Evolutionary conservation across 2,797 vertebrate species (phyloP).

Genomic region (Anas capensis): DNA sequence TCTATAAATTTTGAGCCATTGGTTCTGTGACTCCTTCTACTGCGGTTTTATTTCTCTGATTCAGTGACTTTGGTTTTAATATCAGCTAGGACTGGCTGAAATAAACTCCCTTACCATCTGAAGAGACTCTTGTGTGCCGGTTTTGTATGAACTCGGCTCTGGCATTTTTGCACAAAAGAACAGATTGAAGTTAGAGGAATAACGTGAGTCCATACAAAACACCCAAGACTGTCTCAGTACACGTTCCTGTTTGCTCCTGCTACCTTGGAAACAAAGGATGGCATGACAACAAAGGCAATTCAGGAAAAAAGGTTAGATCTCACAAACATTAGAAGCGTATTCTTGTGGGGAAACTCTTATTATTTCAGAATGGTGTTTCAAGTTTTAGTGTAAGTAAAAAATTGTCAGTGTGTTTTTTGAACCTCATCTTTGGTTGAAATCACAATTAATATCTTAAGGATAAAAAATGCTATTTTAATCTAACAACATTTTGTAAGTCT

Average conservation of each 20-base stretch:
- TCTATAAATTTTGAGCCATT: not conserved
- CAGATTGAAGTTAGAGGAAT: conserved; percentile 41
- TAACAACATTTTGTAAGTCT: not conserved
- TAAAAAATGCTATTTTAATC: not conserved
- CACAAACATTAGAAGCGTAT: not conserved
- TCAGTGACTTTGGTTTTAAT: not conserved
- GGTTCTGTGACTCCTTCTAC: not conserved
- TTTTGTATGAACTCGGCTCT: not conserved
- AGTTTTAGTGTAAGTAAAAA: not conserved
- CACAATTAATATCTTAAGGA: not conserved
- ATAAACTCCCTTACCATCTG: not conserved
- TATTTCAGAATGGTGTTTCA: not conserved
- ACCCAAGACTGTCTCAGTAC: not conserved
- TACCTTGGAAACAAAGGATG: conserved; percentile 65
- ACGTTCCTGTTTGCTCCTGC: conserved; percentile 28
- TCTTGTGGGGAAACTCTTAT: not conserved
- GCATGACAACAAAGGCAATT: conserved; percentile 68
- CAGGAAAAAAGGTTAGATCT: conserved; percentile 45
- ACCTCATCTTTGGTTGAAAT: not conserved
- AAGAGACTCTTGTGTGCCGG: not conserved
- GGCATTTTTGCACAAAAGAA: conserved; percentile 22
- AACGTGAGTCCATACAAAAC: not conserved
- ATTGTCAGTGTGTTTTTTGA: not conserved
- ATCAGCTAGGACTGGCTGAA: not conserved
- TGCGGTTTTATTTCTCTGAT: not conserved